Percentiles rank a stretch among this genome's conserved stretches.
Evolutionary conservation across 2,888 invertebrate genomes (phyloP).

Genomic region (Conchocele bisecta): DNA sequence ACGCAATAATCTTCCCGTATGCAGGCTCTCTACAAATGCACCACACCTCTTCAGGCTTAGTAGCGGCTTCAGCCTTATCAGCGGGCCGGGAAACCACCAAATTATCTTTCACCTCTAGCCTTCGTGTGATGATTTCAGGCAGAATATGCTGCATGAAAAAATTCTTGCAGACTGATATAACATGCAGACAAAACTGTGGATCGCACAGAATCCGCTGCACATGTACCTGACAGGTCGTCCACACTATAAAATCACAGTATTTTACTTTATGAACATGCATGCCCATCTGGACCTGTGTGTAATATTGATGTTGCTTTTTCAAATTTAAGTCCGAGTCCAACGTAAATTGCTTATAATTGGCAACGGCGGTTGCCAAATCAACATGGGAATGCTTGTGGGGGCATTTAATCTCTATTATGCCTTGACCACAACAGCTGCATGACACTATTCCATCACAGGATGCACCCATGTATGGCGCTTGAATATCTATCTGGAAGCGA

Average conservation of each 20-base stretch:
- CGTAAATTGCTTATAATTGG: not conserved
- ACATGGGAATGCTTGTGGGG: not conserved
- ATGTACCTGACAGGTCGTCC: not conserved
- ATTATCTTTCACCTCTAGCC: no score
- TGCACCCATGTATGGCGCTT: no score
- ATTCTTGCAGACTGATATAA: not conserved
- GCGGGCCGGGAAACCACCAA: no score
- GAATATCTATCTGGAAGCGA: not conserved
- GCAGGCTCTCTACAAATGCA: not conserved
- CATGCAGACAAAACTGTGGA: not conserved
- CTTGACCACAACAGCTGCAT: not conserved
- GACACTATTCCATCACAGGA: not conserved
- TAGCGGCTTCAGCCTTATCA: no score
- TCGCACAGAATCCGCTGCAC: not conserved
- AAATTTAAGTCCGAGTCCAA: not conserved
- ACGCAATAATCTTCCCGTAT: conserved; percentile 5
- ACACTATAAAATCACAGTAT: conserved; percentile 17
- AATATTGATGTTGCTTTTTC: conserved; percentile 13
- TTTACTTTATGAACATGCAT: conserved; percentile 3
- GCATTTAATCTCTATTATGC: conserved; percentile 7
- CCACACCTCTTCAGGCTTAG: no score
- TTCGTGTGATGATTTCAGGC: conserved; percentile 9
- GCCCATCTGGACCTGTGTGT: conserved; percentile 14
- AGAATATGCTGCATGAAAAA: conserved; percentile 5
- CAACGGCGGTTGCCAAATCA: not conserved